Conservation (phyloP, 2,113 vertebrate species). For the Corvus hawaiiensis region DNA sequence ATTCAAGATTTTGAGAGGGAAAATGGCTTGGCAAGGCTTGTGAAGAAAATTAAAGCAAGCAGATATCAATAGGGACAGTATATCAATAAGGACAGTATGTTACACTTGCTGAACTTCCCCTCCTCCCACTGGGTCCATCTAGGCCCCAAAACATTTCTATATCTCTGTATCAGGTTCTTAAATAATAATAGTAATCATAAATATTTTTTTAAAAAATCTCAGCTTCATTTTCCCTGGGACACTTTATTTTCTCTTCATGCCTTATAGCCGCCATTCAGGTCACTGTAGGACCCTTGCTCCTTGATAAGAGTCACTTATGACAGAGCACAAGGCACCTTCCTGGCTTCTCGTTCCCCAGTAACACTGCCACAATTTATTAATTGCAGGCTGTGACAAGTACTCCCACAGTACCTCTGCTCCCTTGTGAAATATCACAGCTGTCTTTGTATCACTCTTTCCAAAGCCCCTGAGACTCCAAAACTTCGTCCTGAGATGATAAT, state of each 20-base stretch:
- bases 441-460: not conserved
- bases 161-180: not conserved
- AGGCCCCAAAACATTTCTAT: not conserved
- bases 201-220: not conserved
- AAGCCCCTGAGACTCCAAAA: not conserved
- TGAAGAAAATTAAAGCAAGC: slow-evolving; percentile 23
- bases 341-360: not conserved
- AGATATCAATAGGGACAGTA: not conserved
- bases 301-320: not conserved
- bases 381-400: not conserved
- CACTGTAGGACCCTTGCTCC: not conserved
- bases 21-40: slow-evolving; percentile 33
- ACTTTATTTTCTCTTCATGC: not conserved
- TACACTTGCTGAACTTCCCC: not conserved
- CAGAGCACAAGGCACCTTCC: not conserved
- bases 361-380: not conserved
- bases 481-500: not conserved
- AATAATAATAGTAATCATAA: not conserved
- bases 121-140: not conserved
- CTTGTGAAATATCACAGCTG: not conserved
- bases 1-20: slow-evolving; percentile 8
- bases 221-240: not conserved
- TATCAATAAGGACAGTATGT: not conserved
- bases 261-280: not conserved
- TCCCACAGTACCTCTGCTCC: not conserved